Conservation (phyloP, 2,113 vertebrate species). For the Condylura cristata region DNA sequence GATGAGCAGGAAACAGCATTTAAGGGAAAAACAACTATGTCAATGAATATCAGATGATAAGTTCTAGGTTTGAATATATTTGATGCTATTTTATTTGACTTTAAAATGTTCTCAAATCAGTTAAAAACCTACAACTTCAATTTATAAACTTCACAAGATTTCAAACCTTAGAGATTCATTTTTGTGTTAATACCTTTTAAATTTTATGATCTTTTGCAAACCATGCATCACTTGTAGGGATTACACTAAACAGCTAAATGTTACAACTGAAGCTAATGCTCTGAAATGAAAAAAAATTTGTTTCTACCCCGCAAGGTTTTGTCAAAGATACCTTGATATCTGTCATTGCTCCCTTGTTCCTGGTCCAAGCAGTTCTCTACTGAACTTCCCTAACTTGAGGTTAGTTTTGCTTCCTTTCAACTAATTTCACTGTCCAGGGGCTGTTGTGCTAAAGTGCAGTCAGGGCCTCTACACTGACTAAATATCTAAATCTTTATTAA, state of each 20-base stretch:
- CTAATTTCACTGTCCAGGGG: background rate
- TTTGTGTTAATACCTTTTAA: background rate
- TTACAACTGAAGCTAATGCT: background rate
- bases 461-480: background rate
- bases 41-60: background rate
- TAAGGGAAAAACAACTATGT: background rate
- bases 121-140: background rate
- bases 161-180: background rate
- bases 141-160: background rate
- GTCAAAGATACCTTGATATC: background rate
- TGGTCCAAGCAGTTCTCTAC: background rate
- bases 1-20: background rate
- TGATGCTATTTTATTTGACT: background rate
- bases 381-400: background rate
- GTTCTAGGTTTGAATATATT: background rate
- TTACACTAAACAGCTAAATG: too few relatives aligned
- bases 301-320: background rate
- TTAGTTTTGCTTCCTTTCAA: background rate
- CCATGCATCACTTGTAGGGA: background rate
- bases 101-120: background rate
- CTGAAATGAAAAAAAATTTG: background rate
- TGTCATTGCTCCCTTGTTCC: background rate
- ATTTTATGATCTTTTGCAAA: background rate
- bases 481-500: background rate
- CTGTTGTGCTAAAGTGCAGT: background rate